These are phyloP conservation scores for Athalia rosae DNA, from an alignment of 2,888 invertebrate species.

Conservation along the genomic window DNA sequence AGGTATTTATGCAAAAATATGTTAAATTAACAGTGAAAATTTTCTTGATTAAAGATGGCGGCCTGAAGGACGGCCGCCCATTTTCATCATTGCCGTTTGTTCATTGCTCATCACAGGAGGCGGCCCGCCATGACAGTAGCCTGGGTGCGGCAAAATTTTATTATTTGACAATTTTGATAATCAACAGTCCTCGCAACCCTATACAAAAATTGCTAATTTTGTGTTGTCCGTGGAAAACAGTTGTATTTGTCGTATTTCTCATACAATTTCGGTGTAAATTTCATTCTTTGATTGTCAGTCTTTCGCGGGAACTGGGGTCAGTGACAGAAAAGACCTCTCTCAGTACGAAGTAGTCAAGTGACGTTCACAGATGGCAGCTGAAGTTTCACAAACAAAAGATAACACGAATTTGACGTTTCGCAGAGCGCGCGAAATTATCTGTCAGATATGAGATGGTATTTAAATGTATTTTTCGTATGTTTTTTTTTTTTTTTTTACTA, in stretches of 20 bases:
- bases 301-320: slow-evolving; percentile 63
- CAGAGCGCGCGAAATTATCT: slow-evolving; percentile 55
- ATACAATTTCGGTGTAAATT: slow-evolving; percentile 27
- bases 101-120: slow-evolving; percentile 52
- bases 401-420: slow-evolving; percentile 56
- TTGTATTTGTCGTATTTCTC: slow-evolving; percentile 47
- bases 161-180: slow-evolving; percentile 2
- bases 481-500: slow-evolving; percentile 36
- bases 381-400: slow-evolving; percentile 58
- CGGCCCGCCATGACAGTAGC: slow-evolving; percentile 67
- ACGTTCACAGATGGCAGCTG: slow-evolving; percentile 68
- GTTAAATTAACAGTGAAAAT: slow-evolving; percentile 60
- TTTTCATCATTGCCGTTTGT: slow-evolving; percentile 56
- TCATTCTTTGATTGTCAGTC: slow-evolving; percentile 34
- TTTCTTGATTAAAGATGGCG: slow-evolving; percentile 67
- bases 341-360: slow-evolving; percentile 35
- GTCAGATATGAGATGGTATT: slow-evolving; percentile 11
- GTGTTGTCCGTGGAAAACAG: not conserved
- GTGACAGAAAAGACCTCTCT: slow-evolving; percentile 60
- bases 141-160: slow-evolving; percentile 56
- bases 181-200: not conserved
- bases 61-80: slow-evolving; percentile 58
- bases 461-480: not conserved
- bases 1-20: slow-evolving; percentile 67
- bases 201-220: not conserved